Percentiles rank a stretch among this genome's conserved stretches.
Evolutionary conservation across 1,140 invertebrate genomes (phyloP).

Genomic region (Brachionus calyciflorus): DNA sequence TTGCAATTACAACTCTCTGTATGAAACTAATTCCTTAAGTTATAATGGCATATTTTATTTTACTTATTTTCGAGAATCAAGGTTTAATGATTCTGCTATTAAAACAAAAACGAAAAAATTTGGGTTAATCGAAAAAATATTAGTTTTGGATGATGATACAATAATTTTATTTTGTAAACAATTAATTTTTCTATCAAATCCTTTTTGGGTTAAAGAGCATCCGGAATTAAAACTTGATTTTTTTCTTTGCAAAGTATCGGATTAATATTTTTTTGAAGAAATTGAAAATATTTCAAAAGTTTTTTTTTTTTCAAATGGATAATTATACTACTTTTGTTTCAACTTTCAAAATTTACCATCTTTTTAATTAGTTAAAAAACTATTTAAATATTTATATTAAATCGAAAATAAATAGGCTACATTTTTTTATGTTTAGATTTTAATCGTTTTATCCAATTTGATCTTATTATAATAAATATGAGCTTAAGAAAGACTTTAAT

Average conservation of each 20-base stretch:
- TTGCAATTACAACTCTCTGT: too few relatives aligned
- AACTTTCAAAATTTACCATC: neutral
- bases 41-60: neutral
- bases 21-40: neutral
- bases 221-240: neutral
- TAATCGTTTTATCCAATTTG: too few relatives aligned
- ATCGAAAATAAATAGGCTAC: neutral
- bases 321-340: neutral
- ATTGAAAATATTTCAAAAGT: too few relatives aligned
- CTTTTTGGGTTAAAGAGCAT: neutral
- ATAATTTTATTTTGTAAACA: neutral
- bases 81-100: neutral
- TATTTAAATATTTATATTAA: neutral
- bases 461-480: too few relatives aligned
- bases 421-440: neutral
- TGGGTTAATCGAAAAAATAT: neutral
- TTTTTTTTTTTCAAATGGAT: neutral
- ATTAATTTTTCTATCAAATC: neutral
- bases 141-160: neutral
- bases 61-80: neutral
- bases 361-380: neutral
- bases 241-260: neutral
- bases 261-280: neutral
- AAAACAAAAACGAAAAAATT: neutral
- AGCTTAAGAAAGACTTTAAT: too few relatives aligned